Percentiles rank a stretch among this genome's conserved stretches.
phyloP scores from a whole-genome alignment of 2,113 vertebrate species.

The Petromus typicus region DNA sequence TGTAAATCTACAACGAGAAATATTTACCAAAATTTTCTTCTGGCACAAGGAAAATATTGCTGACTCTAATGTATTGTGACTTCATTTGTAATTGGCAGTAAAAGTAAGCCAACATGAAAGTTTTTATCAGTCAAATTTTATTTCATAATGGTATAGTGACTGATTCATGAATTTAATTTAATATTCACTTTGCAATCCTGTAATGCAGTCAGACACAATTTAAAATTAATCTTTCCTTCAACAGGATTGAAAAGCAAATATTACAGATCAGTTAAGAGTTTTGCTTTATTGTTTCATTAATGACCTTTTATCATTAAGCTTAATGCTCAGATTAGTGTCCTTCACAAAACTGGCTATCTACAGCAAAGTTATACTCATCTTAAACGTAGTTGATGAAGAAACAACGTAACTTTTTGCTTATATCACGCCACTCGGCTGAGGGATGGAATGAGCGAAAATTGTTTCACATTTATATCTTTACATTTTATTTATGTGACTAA shows the following conservation, averaged over 20 bases:
- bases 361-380: neutral
- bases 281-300: neutral
- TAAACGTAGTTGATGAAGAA: neutral
- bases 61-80: neutral
- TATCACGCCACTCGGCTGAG: neutral
- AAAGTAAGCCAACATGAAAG: conserved; percentile 1
- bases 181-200: neutral
- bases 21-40: conserved; percentile 17
- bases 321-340: conserved; percentile 10
- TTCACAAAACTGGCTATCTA: neutral
- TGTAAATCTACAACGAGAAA: neutral
- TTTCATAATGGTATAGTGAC: neutral
- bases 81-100: conserved; percentile 2
- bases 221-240: conserved; percentile 27
- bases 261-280: neutral
- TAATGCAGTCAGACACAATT: conserved; percentile 12
- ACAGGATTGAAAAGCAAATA: conserved; percentile 8
- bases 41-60: neutral
- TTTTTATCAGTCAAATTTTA: neutral
- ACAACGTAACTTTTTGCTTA: conserved; percentile 29
- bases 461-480: neutral
- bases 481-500: neutral
- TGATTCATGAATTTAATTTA: neutral
- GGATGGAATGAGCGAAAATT: conserved; percentile 16
- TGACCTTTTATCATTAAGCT: neutral